Base-by-base conservation (phyloP, 2,113 vertebrate genomes). In the Hiodon alosoides region DNA sequence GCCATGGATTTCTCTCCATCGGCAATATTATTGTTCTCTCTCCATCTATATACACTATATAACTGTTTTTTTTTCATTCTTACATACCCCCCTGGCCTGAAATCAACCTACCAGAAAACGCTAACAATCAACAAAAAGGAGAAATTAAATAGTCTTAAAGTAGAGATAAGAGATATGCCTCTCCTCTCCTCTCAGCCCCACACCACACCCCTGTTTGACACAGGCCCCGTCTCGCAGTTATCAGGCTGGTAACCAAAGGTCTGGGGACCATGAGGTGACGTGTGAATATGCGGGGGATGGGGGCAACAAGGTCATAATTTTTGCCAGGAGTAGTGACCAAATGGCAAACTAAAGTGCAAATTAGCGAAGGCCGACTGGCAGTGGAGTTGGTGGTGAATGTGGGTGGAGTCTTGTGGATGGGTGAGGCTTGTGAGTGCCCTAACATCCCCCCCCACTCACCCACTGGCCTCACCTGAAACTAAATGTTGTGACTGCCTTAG, bases 271-370 rank as follows among this genome's bases (percentile, higher is more conserved):
- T 83, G 80, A 88, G 84, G 85, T 78, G 78, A 84, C 74, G 86
- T 89, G 89, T 83, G 83, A 91, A 84, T 84, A 80, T 86, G 83
- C 85, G 79, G 71, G 7, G 78, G 81, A 85, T 81, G 87, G 85
- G 31, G 31, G 31, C 31, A 76, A 2, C 31, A 86, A 87, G 78
- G 82, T 85, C 79, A 82, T 87, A 81, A 88, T 84, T 83, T 31
- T 80, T 79, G 81, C 83, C 82, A 83, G 88, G 88, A 88, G 83
- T 76, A 55, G 74, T 16, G 73, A 81, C 87, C 89, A 90, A 90
- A 91, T 87, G 89, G 90, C 71, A 80, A 68, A 83, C 75, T 9
- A 90, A 90, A 91, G 86, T 89, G 90, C 71, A 80, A 68, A 83
- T 73, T 9, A 51, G 72, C 46, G 65, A 75, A 73, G 78, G 76